Conservation (phyloP, 2,797 vertebrate species). For the Danio kyathit region DNA sequence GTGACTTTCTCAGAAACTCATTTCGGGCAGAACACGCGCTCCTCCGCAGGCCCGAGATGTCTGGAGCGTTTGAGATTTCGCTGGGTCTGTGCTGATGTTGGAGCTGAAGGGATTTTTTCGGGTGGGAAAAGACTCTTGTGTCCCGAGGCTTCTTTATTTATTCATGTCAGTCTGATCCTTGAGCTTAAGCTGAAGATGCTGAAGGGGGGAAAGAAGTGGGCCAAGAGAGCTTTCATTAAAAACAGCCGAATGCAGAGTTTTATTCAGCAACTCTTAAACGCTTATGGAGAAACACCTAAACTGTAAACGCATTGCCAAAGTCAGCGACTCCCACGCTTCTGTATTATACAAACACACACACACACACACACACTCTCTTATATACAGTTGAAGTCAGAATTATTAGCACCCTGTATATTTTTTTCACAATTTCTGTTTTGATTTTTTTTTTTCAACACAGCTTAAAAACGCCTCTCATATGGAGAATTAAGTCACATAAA, state of each 20-base stretch:
- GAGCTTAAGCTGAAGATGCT: slow-evolving; percentile 53
- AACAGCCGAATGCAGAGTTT: slow-evolving; percentile 37
- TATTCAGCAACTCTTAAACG: slow-evolving; percentile 37
- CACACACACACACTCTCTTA: no score
- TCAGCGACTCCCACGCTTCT: slow-evolving; percentile 14
- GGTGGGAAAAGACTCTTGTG: slow-evolving; percentile 41
- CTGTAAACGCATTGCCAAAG: slow-evolving; percentile 22
- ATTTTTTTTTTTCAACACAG: no score
- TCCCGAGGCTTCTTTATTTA: slow-evolving; percentile 57
- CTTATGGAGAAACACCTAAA: slow-evolving; percentile 31
- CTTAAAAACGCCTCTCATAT: no score
- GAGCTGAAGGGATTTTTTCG: slow-evolving; percentile 44
- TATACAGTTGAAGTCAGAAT: no score
- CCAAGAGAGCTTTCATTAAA: slow-evolving; percentile 43
- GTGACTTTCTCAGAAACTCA: slow-evolving; percentile 17
- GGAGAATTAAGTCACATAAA: no score
- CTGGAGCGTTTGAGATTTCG: slow-evolving; percentile 29
- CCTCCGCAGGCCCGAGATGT: slow-evolving; percentile 22
- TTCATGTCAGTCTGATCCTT: slow-evolving; percentile 60
- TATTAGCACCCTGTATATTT: no score
- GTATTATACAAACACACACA: not conserved
- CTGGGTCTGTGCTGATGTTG: slow-evolving; percentile 45
- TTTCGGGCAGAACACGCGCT: slow-evolving; percentile 1
- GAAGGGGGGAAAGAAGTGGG: slow-evolving; percentile 42
- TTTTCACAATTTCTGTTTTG: no score